Conservation (phyloP, 2,113 vertebrate species). For the Empidonax traillii region DNA sequence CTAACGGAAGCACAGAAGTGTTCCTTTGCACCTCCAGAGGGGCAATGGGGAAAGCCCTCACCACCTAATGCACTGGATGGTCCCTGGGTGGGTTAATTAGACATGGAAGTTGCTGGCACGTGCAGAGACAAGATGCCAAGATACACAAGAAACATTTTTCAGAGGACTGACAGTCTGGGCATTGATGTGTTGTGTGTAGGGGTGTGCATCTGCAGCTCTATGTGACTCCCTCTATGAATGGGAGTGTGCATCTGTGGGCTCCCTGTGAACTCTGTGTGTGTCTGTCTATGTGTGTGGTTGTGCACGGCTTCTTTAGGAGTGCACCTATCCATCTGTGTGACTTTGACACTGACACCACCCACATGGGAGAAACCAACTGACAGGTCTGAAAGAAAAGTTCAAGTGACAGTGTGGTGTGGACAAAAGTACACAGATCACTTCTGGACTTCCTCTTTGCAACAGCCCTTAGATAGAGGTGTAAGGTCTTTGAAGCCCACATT, state of each 20-base stretch:
- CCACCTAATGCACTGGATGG: accelerated
- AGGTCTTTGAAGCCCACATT: background rate
- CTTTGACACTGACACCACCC: background rate
- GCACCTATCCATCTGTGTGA: accelerated
- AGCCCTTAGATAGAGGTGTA: background rate
- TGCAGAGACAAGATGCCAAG: background rate
- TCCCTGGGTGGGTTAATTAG: background rate
- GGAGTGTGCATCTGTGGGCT: background rate
- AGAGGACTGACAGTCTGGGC: background rate
- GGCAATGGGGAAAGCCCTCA: background rate
- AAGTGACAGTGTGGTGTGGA: background rate
- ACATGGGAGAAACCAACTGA: background rate
- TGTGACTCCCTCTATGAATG: background rate
- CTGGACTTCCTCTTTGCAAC: background rate
- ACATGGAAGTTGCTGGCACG: background rate
- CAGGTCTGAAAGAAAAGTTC: background rate
- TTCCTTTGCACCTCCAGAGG: background rate
- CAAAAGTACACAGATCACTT: background rate
- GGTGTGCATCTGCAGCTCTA: background rate
- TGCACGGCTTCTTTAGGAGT: background rate
- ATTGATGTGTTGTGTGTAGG: accelerated
- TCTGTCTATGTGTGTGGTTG: background rate
- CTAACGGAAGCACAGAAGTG: background rate
- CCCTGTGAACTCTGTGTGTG: background rate
- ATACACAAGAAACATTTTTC: accelerated